Evolutionary conservation across 1,140 invertebrate genomes (phyloP), one percentile per base, ranked within the genome.

Genomic region (Delia radicum): DNA sequence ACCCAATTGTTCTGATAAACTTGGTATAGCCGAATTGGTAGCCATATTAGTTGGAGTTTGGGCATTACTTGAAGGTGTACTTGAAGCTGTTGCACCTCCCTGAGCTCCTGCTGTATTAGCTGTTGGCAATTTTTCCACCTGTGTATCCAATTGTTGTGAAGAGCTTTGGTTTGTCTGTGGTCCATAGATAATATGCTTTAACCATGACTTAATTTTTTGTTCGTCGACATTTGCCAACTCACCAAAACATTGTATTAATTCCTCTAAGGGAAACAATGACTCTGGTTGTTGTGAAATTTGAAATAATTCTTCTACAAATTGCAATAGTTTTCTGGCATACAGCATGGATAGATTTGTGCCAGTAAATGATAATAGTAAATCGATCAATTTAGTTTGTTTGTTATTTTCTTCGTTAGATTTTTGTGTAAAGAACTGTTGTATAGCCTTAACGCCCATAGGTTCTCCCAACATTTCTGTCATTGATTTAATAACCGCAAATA

Each of bases 401-500:
- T n/a, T 21, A 12, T 7, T n/a, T 6, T 31, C 13, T 6, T 69
- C 65, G 2, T 18, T 69, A 21, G 7, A 12, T 33, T 33, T 69
- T 33, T 69, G 65, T 2, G 89, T 89, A 76, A 96, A 96, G 79
- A 97, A 95, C 76, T 91, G 88, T 75, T 94, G 92, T 78, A 97
- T 90, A 0, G 96, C 95, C 79, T 91, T 90, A 62, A 93, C 90
- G 0, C 95, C 95, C 0, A 92, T 88, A 13, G 92, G 88, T 77
- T 93, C 93, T 29, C 96, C 95, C 10, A 97, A 81, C 69, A 96
- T 89, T 77, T 92, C 91, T 85, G 96, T 95, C 90, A 96, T 93
- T 80, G 95, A 96, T 77, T 93, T 74, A 80, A 86, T 74, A 26
- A 86, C 80, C 0, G 83, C 80, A 73, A 85, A 81, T 13, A 86